phyloP scores from a whole-genome alignment of 2,888 invertebrate species.

The Megaustenia siamemsis region DNA sequence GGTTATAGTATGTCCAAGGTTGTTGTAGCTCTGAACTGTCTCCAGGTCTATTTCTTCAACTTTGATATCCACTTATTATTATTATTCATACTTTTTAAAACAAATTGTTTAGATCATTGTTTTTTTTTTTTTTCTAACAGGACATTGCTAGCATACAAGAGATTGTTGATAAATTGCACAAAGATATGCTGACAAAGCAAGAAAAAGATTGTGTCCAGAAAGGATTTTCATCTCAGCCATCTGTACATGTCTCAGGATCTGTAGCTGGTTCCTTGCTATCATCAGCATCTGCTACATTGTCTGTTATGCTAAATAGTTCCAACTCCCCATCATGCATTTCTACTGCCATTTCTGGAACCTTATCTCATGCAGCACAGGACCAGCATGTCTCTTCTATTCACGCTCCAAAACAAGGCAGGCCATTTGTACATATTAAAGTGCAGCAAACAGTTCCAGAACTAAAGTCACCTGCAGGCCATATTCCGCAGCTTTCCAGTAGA shows the following conservation, averaged over 20 bases:
- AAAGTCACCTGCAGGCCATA: not conserved
- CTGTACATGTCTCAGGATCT: not conserved
- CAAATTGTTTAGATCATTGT: too few species aligned
- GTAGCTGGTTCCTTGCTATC: not conserved
- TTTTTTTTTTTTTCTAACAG: not conserved
- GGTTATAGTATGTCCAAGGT: too few species aligned
- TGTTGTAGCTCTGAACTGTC: too few species aligned
- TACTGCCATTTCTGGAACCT: not conserved
- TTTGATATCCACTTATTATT: too few species aligned
- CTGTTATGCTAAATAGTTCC: not conserved
- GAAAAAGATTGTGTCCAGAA: conserved; percentile 2
- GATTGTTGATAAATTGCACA: conserved; percentile 4
- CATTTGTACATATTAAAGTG: conserved; percentile 22
- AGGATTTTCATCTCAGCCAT: not conserved
- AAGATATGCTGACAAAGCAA: not conserved
- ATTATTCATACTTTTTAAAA: too few species aligned
- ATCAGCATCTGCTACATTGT: conserved; percentile 4
- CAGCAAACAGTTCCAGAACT: not conserved
- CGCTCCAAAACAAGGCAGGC: conserved; percentile 1
- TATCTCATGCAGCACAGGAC: not conserved
- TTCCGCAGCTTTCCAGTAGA: not conserved
- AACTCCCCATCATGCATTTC: not conserved
- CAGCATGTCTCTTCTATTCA: not conserved
- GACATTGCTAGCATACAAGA: conserved; percentile 11
- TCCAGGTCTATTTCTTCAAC: too few species aligned